Percentiles rank a stretch among this genome's conserved stretches.
phyloP scores from a whole-genome alignment of 2,113 vertebrate species.

The Fukomys damarensis region DNA sequence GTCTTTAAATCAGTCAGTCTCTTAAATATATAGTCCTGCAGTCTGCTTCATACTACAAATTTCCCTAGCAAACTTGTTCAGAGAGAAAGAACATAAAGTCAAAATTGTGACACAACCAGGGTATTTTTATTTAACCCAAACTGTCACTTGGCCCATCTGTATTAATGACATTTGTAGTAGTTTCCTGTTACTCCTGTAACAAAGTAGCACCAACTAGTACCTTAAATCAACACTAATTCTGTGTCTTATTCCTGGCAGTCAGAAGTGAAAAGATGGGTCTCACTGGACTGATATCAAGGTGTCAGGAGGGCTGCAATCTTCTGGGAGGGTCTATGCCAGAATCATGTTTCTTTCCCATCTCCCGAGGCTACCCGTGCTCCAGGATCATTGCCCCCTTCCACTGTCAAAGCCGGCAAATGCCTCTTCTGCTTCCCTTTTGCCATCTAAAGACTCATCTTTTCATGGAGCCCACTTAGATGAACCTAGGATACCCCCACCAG shows the following conservation, averaged over 20 bases:
- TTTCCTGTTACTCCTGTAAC: neutral
- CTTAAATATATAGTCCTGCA: neutral
- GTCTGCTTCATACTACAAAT: neutral
- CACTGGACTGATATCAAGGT: neutral
- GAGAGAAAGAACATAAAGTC: constrained; percentile 11
- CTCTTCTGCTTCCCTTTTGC: neutral
- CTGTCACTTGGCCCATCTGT: neutral
- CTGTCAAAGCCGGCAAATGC: neutral
- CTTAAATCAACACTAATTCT: neutral
- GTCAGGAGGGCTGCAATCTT: neutral
- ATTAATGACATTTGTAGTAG: neutral
- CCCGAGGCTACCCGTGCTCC: neutral
- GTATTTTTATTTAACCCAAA: constrained; percentile 5
- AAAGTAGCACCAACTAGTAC: neutral
- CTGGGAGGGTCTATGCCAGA: neutral
- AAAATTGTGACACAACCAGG: neutral
- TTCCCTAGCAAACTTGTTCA: neutral
- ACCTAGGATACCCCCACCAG: neutral
- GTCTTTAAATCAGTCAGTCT: constrained; percentile 37
- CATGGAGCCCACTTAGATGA: neutral
- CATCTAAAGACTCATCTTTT: neutral
- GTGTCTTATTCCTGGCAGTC: neutral
- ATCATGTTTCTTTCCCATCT: neutral
- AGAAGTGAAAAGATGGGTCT: neutral
- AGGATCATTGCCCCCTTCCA: neutral